A percentile compares a stretch with the other conserved stretches of the same genome.
These are phyloP conservation scores for Liposcelis brunnea DNA, from an alignment of 2,888 invertebrate genomes.

Conservation along the genomic window DNA sequence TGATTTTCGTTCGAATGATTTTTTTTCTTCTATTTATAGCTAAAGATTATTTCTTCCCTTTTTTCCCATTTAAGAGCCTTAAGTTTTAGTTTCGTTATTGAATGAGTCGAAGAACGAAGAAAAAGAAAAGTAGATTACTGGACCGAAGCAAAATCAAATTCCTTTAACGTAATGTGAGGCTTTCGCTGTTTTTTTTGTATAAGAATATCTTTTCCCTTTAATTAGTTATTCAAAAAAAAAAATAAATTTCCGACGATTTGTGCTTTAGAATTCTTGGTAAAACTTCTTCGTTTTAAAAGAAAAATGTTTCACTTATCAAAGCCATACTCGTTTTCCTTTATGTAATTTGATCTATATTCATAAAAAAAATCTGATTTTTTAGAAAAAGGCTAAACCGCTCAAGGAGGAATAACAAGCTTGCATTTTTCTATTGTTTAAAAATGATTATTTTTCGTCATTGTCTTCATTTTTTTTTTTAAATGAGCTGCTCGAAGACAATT, in stretches of 20 bases:
- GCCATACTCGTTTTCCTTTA: no score
- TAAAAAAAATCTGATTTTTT: background rate
- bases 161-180: conserved; percentile 25
- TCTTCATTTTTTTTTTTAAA: background rate
- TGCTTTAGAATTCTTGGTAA: no score
- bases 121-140: conserved; percentile 2
- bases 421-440: background rate
- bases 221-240: conserved; percentile 22
- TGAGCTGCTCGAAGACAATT: background rate
- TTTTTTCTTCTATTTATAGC: conserved; percentile 8
- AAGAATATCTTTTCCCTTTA: conserved; percentile 21
- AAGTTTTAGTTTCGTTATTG: no score
- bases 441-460: background rate
- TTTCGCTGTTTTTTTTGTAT: conserved; percentile 21
- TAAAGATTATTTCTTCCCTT: conserved; percentile 7
- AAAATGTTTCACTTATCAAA: no score
- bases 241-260: conserved; percentile 12
- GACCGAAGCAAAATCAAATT: no score
- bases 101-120: conserved; percentile 10
- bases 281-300: no score
- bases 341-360: no score
- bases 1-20: conserved; percentile 2
- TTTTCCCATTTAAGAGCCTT: conserved; percentile 3
- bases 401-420: background rate
- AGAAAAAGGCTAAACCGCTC: background rate